Conservation (phyloP, 2,113 vertebrate species). For the Ptilorrhoa leucosticta region DNA sequence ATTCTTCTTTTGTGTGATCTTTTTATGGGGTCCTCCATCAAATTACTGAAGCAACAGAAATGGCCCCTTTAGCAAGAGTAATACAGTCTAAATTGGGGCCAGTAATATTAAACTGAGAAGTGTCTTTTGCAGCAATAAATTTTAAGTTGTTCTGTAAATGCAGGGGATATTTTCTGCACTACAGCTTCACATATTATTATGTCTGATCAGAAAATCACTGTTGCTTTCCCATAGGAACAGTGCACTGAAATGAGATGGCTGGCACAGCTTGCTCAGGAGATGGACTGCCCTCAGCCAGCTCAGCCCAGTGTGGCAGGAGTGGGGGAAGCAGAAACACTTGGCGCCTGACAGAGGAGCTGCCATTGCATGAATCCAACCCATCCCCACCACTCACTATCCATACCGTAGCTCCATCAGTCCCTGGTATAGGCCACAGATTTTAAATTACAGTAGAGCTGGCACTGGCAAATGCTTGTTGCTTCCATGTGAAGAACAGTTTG, state of each 20-base stretch:
- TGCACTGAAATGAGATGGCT: background rate
- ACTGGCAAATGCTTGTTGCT: background rate
- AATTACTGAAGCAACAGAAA: background rate
- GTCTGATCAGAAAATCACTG: background rate
- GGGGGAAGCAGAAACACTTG: background rate
- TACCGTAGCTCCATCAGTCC: fast-evolving
- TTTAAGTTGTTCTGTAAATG: background rate
- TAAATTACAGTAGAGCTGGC: background rate
- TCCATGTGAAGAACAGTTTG: background rate
- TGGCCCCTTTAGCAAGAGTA: background rate
- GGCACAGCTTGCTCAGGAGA: background rate
- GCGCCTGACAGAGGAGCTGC: background rate
- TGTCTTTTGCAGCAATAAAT: background rate
- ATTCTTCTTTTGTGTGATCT: background rate
- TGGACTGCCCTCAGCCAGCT: background rate
- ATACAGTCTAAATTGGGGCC: background rate
- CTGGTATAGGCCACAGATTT: background rate
- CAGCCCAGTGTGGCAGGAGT: background rate
- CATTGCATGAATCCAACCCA: background rate
- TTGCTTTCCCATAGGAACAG: background rate
- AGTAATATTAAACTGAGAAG: background rate
- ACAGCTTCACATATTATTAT: background rate
- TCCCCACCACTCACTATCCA: too few species aligned
- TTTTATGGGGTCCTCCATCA: background rate
- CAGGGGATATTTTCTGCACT: background rate